Evolutionary conservation across 2,888 invertebrate genomes (phyloP).

Genomic region (Galeruca laticollis): DNA sequence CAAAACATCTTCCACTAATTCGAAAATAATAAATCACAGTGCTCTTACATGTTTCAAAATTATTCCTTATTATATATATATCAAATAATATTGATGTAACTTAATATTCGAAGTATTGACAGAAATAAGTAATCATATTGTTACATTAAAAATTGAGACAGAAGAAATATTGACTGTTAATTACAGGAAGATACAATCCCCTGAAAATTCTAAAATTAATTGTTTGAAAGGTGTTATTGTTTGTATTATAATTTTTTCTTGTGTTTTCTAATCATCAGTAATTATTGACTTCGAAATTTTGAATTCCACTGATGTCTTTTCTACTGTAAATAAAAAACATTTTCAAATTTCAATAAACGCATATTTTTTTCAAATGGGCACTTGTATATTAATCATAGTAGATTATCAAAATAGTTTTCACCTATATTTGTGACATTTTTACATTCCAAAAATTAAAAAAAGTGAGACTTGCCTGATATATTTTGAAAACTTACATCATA

Average conservation of each 20-base stretch:
- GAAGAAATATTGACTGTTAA: no score
- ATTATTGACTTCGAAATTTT: slow-evolving; percentile 31
- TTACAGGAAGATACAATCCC: no score
- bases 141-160: no score
- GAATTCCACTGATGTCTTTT: slow-evolving; percentile 32
- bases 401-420: slow-evolving; percentile 17
- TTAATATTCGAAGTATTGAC: background rate
- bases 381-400: slow-evolving; percentile 19
- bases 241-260: no score
- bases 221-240: no score
- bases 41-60: background rate
- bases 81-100: no score
- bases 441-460: slow-evolving; percentile 26
- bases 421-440: slow-evolving; percentile 3
- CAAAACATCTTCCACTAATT: background rate
- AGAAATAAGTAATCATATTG: background rate
- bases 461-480: slow-evolving; percentile 17
- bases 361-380: slow-evolving; percentile 43
- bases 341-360: slow-evolving; percentile 39
- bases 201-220: no score
- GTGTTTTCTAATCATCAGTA: background rate
- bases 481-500: slow-evolving; percentile 20
- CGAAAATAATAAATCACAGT: no score
- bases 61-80: background rate
- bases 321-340: slow-evolving; percentile 44